These are phyloP conservation scores for Eueides isabella DNA, from an alignment of 1,140 invertebrate genomes.

Conservation along the genomic window DNA sequence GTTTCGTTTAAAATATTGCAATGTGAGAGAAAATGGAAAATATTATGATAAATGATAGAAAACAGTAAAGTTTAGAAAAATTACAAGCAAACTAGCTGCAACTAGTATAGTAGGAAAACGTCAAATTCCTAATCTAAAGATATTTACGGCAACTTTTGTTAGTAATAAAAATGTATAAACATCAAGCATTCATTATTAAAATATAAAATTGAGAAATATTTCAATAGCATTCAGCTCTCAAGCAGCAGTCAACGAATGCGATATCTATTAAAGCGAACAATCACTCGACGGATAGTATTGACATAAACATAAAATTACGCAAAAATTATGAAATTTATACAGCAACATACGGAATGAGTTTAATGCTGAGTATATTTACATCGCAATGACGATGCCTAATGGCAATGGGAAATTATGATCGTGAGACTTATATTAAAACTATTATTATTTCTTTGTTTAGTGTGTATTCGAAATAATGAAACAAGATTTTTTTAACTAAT, in stretches of 20 bases:
- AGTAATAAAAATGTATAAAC: neutral
- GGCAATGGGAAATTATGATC: conserved; percentile 26
- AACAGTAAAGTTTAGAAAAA: neutral
- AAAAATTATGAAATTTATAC: conserved; percentile 19
- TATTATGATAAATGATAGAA: neutral
- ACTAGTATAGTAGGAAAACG: neutral
- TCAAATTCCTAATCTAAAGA: neutral
- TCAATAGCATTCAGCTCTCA: conserved; percentile 15
- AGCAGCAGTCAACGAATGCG: neutral
- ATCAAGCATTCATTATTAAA: neutral
- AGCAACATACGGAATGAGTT: conserved; percentile 21
- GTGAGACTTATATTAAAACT: conserved; percentile 26
- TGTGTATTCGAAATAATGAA: neutral
- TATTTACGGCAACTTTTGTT: neutral
- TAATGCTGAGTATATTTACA: conserved; percentile 27
- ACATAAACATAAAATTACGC: conserved; percentile 19
- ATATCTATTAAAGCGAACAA: conserved; percentile 14
- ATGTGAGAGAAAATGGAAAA: neutral
- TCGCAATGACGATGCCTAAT: conserved; percentile 9
- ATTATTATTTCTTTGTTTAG: conserved; percentile 11
- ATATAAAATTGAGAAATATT: conserved; percentile 10
- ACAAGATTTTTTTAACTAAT: neutral
- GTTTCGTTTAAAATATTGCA: neutral
- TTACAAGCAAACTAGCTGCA: neutral
- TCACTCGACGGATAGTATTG: neutral